Evolutionary conservation across 2,888 invertebrate genomes (phyloP).

Genomic region (Morpho achilles): DNA sequence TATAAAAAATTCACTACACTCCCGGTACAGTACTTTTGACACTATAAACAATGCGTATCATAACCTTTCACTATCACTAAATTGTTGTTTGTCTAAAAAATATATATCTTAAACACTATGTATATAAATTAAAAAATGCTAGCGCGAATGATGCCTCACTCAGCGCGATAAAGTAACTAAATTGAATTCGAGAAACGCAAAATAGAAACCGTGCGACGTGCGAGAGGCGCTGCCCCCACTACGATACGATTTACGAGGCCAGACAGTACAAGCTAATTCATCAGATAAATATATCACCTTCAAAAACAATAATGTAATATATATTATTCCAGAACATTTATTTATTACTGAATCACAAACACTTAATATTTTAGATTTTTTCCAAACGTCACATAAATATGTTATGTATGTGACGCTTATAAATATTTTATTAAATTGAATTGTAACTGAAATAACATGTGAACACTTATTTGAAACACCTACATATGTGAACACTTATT

Average conservation of each 20-base stretch:
- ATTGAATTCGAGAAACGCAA: slow-evolving; percentile 72
- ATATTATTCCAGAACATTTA: too few relatives aligned
- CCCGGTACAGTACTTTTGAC: slow-evolving; percentile 49
- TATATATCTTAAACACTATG: slow-evolving; percentile 52
- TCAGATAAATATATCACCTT: slow-evolving; percentile 39
- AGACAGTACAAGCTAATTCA: slow-evolving; percentile 55
- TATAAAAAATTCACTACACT: slow-evolving; percentile 54
- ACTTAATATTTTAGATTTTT: too few relatives aligned
- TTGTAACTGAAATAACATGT: too few relatives aligned
- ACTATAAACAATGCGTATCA: slow-evolving; percentile 45
- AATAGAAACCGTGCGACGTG: slow-evolving; percentile 75
- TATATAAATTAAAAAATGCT: slow-evolving; percentile 59
- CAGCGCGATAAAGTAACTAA: slow-evolving; percentile 71
- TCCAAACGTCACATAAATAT: too few relatives aligned
- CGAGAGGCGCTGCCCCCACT: slow-evolving; percentile 67
- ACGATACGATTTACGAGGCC: slow-evolving; percentile 70
- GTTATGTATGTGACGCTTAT: too few relatives aligned
- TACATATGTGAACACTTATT: too few relatives aligned
- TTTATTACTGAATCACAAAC: too few relatives aligned
- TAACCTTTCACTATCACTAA: slow-evolving; percentile 49
- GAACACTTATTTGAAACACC: too few relatives aligned
- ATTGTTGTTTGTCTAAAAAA: slow-evolving; percentile 43
- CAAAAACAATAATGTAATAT: too few relatives aligned
- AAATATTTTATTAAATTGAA: too few relatives aligned
- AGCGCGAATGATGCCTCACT: slow-evolving; percentile 57